Evolutionary conservation across 2,113 vertebrate genomes (phyloP), one percentile per base, ranked within the genome.

Genomic region (Coryphaenoides rupestris): DNA sequence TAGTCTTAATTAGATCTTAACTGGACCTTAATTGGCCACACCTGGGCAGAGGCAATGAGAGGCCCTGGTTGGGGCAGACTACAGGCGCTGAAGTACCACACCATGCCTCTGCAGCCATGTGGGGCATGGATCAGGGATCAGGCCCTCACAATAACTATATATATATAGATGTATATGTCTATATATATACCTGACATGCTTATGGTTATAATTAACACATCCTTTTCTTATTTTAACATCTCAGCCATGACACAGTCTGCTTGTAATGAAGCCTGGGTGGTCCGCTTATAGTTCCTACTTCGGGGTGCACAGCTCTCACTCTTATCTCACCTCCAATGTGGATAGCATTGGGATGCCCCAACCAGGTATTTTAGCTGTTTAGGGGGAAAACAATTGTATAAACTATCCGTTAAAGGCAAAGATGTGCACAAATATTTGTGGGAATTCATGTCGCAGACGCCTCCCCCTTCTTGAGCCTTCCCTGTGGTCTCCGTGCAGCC

Each of bases 261-360:
- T 72, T 74, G 79, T 72, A 76, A 77, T 26, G 26, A 72, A 78
- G 33, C 33, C 33, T 40, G 33, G 4, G 33, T 10, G 33, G 79
- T 75, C 69, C 67, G 83, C 81, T 86, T 84, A 89, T 86, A 87
- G 89, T 86, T 77, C 78, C 65, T 77, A 70, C 80, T 24, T 23
- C 6, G 58, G 70, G 68, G 77, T 57, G 22, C 82, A 79, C 62
- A 76, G 76, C 73, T 81, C 52, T 84, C 76, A 72, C 71, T 77
- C 28, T 80, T 77, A 59, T 60, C 52, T 60, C 50, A 55, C 72
- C 56, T 68, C 74, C 59, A 22, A 28, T 17, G 17, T 60, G 26
- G 45, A 55, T 55, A 40, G 21, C 17, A 56, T 72, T 64, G 64
- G 66, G 65, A 63, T 62, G 70, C 61, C 55, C 2, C 17, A 55